These are phyloP conservation scores for Euglossa dilemma DNA, from an alignment of 1,140 invertebrate genomes.

Conservation along the genomic window DNA sequence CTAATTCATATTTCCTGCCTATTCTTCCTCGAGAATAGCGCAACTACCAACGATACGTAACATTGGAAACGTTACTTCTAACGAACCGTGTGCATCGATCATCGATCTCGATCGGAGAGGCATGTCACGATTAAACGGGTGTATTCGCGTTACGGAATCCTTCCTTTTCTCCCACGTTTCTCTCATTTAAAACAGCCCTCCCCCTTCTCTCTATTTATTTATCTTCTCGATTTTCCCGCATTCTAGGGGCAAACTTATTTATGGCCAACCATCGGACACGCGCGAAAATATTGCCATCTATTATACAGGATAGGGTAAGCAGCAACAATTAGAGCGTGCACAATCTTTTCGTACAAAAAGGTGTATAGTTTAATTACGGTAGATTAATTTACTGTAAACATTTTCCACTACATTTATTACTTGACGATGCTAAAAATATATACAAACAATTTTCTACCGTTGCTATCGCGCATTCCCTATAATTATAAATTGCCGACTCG, in stretches of 20 bases:
- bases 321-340: slow-evolving; percentile 36
- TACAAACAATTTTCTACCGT: background rate
- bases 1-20: no score
- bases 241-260: slow-evolving; percentile 4
- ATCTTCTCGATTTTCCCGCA: background rate
- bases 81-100: no score
- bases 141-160: background rate
- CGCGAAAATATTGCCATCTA: slow-evolving; percentile 1
- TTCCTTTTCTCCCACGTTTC: background rate
- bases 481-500: background rate
- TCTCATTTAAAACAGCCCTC: no score
- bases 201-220: no score
- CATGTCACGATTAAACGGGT: no score
- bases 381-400: slow-evolving; percentile 44
- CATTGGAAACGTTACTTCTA: no score
- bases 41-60: no score
- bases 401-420: slow-evolving; percentile 42
- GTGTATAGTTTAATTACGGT: slow-evolving; percentile 39
- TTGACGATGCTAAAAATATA: slow-evolving; percentile 32
- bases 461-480: background rate
- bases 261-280: background rate
- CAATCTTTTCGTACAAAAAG: slow-evolving; percentile 47
- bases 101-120: no score
- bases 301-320: background rate
- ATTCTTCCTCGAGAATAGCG: no score